Evolutionary conservation across 2,113 vertebrate genomes (phyloP), one percentile per base, ranked within the genome.

Genomic region (Aplodontia rufa): DNA sequence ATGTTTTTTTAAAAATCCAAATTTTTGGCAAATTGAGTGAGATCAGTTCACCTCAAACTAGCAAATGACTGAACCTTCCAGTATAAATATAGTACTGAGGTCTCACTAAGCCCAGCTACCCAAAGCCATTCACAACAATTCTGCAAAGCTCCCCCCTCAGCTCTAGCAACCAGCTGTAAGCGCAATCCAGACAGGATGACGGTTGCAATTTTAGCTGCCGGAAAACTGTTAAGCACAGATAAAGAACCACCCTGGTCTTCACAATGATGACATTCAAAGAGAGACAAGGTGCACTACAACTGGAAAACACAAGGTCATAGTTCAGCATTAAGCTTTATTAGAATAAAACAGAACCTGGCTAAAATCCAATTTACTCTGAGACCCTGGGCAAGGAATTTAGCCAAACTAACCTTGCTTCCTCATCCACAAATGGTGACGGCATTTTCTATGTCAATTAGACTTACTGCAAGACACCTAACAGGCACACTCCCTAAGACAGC

Each of bases 371-470:
- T 40, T 37, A n/a, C 45, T 7, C 28, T 6, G 75, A n/a, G 32
- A n/a, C 37, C 28, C 11, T 1, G 2, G 10, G 30, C 60, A 51
- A 74, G 47, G 13, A 0, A 26, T 20, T 47, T 11, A 22, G 69
- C 35, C 87, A 60, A 14, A 51, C 24, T 16, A 62, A 35, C 28
- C n/a, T 37, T 28, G 53, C 32, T 12, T 40, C n/a, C 62, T 79
- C 17, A 16, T 1, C 47, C 22, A 14, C 55, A 53, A 32, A 14
- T 3, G 30, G 49, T 2, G 26, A 60, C 12, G 1, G 20, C 80
- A 7, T 12, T 40, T 13, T 5, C 47, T 2, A 0, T 0, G 30
- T 49, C n/a, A 17, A 2, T 26, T 0, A 80, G 37, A 74, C 51
- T 5, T 11, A 6, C 10, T 12, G 20, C 64, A 3, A 13, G 51